A percentile compares a stretch with the other conserved stretches of the same genome.
Evolutionary conservation across 2,888 invertebrate species (phyloP).

Genomic region (Dromius quadrimaculatus): DNA sequence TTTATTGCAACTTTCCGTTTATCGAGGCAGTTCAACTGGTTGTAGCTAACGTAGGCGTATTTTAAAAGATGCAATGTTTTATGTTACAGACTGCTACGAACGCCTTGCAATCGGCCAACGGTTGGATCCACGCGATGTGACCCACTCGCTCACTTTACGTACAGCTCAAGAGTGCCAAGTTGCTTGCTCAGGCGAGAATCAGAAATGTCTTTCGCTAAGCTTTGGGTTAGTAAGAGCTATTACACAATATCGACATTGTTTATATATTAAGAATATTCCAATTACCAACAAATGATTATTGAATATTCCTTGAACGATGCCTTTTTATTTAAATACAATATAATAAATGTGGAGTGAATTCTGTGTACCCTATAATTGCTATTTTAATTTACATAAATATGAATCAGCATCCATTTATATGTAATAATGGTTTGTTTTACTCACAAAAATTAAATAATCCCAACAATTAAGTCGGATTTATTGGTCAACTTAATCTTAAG

Average conservation of each 20-base stretch:
- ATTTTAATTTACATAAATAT: too few species aligned
- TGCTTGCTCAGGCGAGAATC: conserved; percentile 66
- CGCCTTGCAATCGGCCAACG: conserved; percentile 69
- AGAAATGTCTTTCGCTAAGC: conserved; percentile 67
- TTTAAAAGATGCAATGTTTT: too few species aligned
- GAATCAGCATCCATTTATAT: too few species aligned
- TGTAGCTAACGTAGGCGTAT: background rate
- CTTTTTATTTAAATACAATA: background rate
- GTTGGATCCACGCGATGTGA: conserved; percentile 64
- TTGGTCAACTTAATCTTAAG: too few species aligned
- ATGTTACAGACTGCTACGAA: conserved; percentile 68
- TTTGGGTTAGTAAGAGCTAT: conserved; percentile 66
- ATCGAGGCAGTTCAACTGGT: too few species aligned
- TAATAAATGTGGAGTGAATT: background rate
- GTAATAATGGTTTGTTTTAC: too few species aligned
- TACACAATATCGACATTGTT: background rate
- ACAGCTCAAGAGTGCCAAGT: conserved; percentile 68
- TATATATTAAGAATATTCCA: background rate
- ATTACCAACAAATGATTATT: background rate
- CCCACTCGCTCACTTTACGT: conserved; percentile 62
- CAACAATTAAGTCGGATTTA: too few species aligned
- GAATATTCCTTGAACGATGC: background rate
- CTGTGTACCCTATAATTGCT: too few species aligned
- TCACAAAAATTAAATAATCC: too few species aligned
- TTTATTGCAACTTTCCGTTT: too few species aligned